phyloP scores from a whole-genome alignment of 1,140 invertebrate genomes.

The Penaeus japonicus region DNA sequence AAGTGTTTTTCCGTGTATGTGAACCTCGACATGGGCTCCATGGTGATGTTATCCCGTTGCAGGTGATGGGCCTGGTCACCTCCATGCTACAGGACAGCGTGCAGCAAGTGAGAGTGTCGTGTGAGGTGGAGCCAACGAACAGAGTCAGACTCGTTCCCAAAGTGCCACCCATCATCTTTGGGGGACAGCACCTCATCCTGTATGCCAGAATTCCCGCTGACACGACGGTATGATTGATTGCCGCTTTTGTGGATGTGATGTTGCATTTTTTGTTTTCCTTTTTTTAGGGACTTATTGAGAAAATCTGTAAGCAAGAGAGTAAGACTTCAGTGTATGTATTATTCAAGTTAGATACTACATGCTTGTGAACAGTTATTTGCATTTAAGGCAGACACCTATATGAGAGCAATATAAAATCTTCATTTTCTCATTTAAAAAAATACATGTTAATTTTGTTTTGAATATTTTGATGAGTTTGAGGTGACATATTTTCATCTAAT shows the following conservation, averaged over 20 bases:
- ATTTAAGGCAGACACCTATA: too few species aligned
- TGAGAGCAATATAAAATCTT: too few species aligned
- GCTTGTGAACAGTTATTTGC: too few species aligned
- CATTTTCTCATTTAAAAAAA: too few species aligned
- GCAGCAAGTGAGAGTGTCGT: constrained; percentile 30
- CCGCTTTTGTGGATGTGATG: background rate
- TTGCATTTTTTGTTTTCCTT: background rate
- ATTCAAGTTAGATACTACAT: background rate
- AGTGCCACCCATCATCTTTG: constrained; percentile 39
- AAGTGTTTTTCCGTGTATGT: too few species aligned
- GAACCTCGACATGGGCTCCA: too few species aligned
- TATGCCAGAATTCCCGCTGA: constrained; percentile 20
- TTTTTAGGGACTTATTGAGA: background rate
- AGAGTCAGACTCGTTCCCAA: constrained; percentile 26
- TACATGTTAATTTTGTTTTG: too few species aligned
- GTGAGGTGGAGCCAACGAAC: constrained; percentile 35
- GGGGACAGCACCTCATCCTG: constrained; percentile 40
- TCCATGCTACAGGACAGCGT: constrained; percentile 49
- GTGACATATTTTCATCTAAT: too few species aligned
- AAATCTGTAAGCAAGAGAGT: background rate
- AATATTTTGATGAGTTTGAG: too few species aligned
- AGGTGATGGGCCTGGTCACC: constrained; percentile 54
- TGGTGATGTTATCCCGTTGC: background rate
- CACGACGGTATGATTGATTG: background rate
- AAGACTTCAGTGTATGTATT: background rate